These are phyloP conservation scores for Pedionomus torquatus DNA, from an alignment of 2,113 vertebrate genomes.

Conservation along the genomic window DNA sequence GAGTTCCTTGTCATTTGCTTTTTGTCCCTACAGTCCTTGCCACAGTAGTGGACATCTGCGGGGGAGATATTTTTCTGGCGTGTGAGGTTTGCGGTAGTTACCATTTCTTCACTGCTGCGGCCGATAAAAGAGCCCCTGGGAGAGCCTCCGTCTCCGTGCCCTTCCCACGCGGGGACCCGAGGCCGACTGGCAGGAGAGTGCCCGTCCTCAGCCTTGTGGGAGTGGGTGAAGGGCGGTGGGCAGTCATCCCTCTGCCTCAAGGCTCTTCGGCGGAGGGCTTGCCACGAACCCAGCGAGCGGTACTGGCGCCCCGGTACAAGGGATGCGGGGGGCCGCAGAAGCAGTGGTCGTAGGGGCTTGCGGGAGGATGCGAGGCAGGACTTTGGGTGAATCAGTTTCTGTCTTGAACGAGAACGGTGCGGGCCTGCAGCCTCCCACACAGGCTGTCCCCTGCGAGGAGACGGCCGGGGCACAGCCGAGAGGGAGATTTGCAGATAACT, in stretches of 20 bases:
- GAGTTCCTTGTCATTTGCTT: neutral
- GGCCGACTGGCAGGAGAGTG: neutral
- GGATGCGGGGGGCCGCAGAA: neutral
- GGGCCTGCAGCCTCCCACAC: neutral
- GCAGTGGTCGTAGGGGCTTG: fast-evolving
- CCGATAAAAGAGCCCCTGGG: neutral
- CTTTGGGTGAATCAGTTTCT: neutral
- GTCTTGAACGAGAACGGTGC: neutral
- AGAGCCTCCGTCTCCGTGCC: neutral
- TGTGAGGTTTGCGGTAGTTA: neutral
- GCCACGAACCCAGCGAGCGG: neutral
- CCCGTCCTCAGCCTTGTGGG: neutral
- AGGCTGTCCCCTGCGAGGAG: neutral
- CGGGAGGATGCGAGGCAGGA: neutral
- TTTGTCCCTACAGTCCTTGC: neutral
- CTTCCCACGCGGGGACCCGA: neutral
- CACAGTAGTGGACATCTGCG: neutral
- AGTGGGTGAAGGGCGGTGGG: neutral
- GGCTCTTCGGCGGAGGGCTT: neutral
- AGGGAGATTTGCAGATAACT: neutral
- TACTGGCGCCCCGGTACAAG: neutral
- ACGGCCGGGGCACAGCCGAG: neutral
- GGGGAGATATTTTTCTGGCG: neutral
- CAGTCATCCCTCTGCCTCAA: neutral
- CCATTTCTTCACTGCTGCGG: neutral